Conservation (phyloP, 2,888 invertebrate genomes). For the Sarcophaga subvicina region DNA sequence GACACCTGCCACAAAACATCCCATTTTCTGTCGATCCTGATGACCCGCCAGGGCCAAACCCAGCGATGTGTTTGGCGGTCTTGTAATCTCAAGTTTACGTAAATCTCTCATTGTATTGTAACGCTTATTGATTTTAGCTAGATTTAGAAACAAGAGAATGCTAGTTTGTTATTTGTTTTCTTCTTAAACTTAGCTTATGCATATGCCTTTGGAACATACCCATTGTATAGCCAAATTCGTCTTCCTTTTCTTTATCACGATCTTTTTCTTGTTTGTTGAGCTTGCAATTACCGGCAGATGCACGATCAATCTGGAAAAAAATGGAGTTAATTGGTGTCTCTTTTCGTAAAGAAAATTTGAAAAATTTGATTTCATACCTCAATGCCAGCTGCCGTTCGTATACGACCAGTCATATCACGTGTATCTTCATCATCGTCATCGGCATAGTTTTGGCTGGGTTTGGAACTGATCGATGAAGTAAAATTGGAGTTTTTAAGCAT, state of each 20-base stretch:
- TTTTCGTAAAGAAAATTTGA: not conserved
- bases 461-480: conserved; percentile 73
- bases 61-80: conserved; percentile 89
- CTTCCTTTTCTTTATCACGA: conserved; percentile 92
- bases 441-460: conserved; percentile 64
- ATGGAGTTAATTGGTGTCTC: not conserved
- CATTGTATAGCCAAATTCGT: conserved; percentile 96
- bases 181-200: not conserved
- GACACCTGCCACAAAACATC: conserved; percentile 97
- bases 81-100: conserved; percentile 85
- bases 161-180: not conserved
- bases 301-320: conserved; percentile 89
- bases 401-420: conserved; percentile 90
- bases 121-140: conserved; percentile 96
- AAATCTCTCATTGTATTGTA: conserved; percentile 93
- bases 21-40: conserved; percentile 96
- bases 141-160: not conserved
- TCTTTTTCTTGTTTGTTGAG: conserved; percentile 89
- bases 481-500: conserved; percentile 73
- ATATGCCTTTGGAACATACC: conserved; percentile 85
- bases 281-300: conserved; percentile 93
- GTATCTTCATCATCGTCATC: conserved; percentile 87
- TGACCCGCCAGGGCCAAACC: conserved; percentile 97
- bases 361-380: conserved; percentile 83
- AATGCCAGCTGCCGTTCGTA: conserved; percentile 88